Percentiles rank a stretch among this genome's conserved stretches.
Conservation (phyloP, 2,113 vertebrate genomes). For the Ictalurus punctatus region DNA sequence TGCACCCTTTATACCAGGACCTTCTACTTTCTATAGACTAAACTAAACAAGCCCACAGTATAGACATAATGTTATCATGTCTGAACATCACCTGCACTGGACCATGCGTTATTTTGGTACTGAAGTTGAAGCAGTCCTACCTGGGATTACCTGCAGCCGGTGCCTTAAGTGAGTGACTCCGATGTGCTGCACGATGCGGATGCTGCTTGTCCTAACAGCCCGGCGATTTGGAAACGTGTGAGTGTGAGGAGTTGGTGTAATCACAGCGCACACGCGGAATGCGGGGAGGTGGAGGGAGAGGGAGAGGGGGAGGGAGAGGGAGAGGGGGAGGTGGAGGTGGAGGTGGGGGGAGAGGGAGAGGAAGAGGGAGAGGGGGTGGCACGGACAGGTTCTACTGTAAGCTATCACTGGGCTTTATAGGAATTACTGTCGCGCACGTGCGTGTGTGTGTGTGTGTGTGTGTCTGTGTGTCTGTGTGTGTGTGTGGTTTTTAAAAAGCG, state of each 20-base stretch:
- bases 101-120: background rate
- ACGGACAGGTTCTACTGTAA: conserved; percentile 70
- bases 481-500: background rate
- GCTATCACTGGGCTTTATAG: conserved; percentile 11
- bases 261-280: conserved; percentile 68
- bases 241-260: conserved; percentile 43
- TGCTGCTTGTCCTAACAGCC: background rate
- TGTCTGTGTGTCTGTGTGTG: background rate
- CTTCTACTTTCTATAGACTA: background rate
- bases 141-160: conserved; percentile 37
- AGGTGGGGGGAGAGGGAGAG: conserved; percentile 31
- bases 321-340: conserved; percentile 70
- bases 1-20: background rate
- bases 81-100: conserved; percentile 56
- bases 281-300: conserved; percentile 69
- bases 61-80: background rate
- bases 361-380: conserved; percentile 57
- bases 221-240: conserved; percentile 27
- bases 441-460: background rate
- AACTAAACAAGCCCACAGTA: background rate
- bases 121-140: conserved; percentile 26
- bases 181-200: background rate
- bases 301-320: conserved; percentile 70
- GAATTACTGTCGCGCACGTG: background rate
- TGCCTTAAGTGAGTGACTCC: background rate